These are phyloP conservation scores for Caenorhabditis sp. DNA, from an alignment of 2,888 invertebrate genomes.

Conservation along the genomic window DNA sequence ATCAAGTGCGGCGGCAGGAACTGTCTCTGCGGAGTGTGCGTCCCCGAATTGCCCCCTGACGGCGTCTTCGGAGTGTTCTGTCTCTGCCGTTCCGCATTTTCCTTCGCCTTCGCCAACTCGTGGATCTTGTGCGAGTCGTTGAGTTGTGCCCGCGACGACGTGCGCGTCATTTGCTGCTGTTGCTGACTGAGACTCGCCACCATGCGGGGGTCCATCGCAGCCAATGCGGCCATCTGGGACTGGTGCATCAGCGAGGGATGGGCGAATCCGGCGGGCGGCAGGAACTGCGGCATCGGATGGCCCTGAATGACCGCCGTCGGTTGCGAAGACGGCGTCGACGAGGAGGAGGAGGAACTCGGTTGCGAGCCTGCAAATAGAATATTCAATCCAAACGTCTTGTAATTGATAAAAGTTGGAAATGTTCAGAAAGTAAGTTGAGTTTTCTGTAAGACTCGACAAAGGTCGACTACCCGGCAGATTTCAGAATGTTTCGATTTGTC, in stretches of 20 bases:
- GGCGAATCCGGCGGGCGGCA: slow-evolving; percentile 26
- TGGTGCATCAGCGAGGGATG: slow-evolving; percentile 24
- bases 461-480: too few species aligned
- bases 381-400: too few species aligned
- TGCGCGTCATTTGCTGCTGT: slow-evolving; percentile 39
- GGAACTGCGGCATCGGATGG: slow-evolving; percentile 34
- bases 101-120: slow-evolving; percentile 41
- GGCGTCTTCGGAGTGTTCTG: slow-evolving; percentile 26
- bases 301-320: slow-evolving; percentile 15
- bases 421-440: too few species aligned
- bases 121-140: slow-evolving; percentile 51
- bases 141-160: slow-evolving; percentile 48
- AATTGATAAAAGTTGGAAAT: too few species aligned
- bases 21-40: slow-evolving; percentile 12
- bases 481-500: too few species aligned
- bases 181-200: slow-evolving; percentile 17
- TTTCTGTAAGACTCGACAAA: too few species aligned
- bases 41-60: background rate
- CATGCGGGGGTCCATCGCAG: slow-evolving; percentile 36
- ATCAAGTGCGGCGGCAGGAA: slow-evolving; percentile 31
- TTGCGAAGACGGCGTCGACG: slow-evolving; percentile 2
- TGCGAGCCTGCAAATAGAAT: slow-evolving; percentile 5
- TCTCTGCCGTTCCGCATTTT: slow-evolving; percentile 20
- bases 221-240: slow-evolving; percentile 26
- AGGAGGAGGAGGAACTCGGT: background rate